phyloP scores from a whole-genome alignment of 2,888 invertebrate genomes.

The Leucania comma region DNA sequence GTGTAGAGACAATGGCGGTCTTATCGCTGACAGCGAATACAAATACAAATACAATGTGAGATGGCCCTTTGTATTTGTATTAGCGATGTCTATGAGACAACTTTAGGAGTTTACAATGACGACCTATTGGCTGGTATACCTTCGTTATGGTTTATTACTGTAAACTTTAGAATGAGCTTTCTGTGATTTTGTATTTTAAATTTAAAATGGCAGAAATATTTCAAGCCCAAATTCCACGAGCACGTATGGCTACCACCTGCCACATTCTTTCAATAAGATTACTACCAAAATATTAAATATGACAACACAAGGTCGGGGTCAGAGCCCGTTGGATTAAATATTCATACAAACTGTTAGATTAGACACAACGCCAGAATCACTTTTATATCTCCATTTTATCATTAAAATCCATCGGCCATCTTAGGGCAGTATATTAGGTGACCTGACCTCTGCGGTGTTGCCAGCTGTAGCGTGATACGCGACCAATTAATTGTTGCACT shows the following conservation, averaged over 20 bases:
- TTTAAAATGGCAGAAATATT: conserved; percentile 10
- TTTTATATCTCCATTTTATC: conserved; percentile 61
- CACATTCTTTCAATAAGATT: conserved; percentile 15
- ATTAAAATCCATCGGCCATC: conserved; percentile 43
- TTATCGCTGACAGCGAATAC: too few species aligned
- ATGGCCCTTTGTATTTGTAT: too few species aligned
- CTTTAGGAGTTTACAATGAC: too few species aligned
- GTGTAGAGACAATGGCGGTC: too few species aligned
- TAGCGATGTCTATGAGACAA: too few species aligned
- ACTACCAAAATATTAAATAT: conserved; percentile 52
- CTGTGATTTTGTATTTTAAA: background rate
- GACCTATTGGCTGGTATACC: background rate
- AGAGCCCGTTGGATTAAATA: conserved; percentile 52
- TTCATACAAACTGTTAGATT: conserved; percentile 27
- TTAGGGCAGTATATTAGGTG: conserved; percentile 41
- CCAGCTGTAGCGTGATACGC: conserved; percentile 48
- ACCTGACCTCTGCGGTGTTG: conserved; percentile 39
- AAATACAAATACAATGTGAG: too few species aligned
- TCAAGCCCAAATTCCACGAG: conserved; percentile 10
- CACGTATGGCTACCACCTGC: conserved; percentile 7
- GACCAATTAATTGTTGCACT: conserved; percentile 56
- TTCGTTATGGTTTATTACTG: background rate
- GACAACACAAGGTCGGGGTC: conserved; percentile 34
- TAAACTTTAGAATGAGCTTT: background rate
- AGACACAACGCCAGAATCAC: conserved; percentile 34